Conservation (phyloP, 2,888 invertebrate species). For the Podotricha telesiphe region DNA sequence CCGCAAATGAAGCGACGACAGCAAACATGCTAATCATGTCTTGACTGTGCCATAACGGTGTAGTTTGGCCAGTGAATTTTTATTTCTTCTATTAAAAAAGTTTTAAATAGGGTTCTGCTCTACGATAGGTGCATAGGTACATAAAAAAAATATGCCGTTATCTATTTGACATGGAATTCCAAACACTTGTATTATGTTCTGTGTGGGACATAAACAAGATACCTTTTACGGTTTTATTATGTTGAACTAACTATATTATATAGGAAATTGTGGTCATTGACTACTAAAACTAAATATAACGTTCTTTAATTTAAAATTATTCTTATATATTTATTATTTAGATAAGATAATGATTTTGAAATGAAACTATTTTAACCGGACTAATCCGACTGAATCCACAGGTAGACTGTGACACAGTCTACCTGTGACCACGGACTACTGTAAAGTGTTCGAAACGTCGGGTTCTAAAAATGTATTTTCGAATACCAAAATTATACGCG, state of each 20-base stretch:
- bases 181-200: conserved; percentile 13
- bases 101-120: background rate
- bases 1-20: background rate
- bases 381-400: no score
- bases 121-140: background rate
- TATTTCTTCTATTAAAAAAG: background rate
- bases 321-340: background rate
- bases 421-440: no score
- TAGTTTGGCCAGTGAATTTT: background rate
- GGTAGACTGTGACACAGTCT: no score
- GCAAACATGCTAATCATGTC: background rate
- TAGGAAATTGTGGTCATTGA: conserved; percentile 5
- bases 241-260: conserved; percentile 1
- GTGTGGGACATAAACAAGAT: conserved; percentile 12
- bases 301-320: background rate
- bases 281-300: background rate
- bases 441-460: no score
- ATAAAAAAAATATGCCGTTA: conserved; percentile 21
- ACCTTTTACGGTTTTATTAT: conserved; percentile 21
- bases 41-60: background rate
- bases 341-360: no score
- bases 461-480: no score
- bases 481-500: no score
- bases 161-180: conserved; percentile 14
- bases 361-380: no score